Percentiles rank a stretch among this genome's conserved stretches.
Conservation (phyloP, 1,140 invertebrate genomes). For the Drosophila sulfurigaster region DNA sequence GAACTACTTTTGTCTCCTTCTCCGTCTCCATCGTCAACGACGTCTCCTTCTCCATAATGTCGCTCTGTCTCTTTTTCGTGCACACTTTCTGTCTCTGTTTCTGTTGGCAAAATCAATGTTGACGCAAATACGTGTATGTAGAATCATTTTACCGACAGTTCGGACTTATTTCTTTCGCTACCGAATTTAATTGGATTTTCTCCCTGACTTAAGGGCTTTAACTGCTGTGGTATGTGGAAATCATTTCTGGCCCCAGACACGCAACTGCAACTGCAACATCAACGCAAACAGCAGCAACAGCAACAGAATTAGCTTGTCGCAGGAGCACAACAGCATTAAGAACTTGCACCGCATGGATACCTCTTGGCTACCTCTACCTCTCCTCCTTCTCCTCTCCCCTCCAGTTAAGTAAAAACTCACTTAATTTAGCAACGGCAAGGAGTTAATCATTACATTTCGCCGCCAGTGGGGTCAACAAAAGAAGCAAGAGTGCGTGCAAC, state of each 20-base stretch:
- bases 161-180: constrained; percentile 83
- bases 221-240: constrained; percentile 82
- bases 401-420: constrained; percentile 73
- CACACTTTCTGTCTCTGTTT: neutral
- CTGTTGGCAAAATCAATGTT: constrained; percentile 76
- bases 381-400: neutral
- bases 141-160: constrained; percentile 83
- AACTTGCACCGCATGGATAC: constrained; percentile 39
- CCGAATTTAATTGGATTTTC: constrained; percentile 84
- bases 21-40: constrained; percentile 7
- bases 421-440: constrained; percentile 76
- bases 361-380: neutral
- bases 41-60: neutral
- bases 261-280: constrained; percentile 50
- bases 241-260: constrained; percentile 77
- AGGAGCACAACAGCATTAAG: constrained; percentile 42
- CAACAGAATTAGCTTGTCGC: constrained; percentile 46
- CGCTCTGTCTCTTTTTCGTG: constrained; percentile 21
- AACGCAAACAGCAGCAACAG: constrained; percentile 13
- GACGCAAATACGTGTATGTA: constrained; percentile 83
- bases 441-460: constrained; percentile 81
- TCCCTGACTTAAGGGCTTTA: constrained; percentile 83
- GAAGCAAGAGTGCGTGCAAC: constrained; percentile 46
- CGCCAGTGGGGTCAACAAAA: constrained; percentile 24
- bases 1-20: constrained; percentile 69